Conservation (phyloP, 2,113 vertebrate species). For the Petaurus breviceps region DNA sequence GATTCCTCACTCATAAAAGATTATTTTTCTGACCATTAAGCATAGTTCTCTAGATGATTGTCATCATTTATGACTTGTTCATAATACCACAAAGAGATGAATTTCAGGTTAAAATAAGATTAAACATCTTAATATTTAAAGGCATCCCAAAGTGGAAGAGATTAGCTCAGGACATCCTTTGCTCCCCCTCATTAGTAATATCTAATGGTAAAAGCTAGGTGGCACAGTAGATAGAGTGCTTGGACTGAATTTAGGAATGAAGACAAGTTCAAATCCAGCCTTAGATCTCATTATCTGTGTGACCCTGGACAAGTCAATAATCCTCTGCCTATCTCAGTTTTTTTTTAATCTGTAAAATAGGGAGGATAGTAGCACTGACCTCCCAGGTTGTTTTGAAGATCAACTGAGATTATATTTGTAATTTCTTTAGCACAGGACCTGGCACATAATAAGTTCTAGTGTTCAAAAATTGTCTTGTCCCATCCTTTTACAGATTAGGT, state of each 20-base stretch:
- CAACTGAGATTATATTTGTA: not conserved
- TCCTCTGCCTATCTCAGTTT: not conserved
- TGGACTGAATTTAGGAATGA: not conserved
- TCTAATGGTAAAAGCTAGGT: not conserved
- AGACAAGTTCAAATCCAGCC: not conserved
- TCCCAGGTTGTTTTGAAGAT: not conserved
- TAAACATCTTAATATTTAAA: not conserved
- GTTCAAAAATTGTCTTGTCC: not conserved
- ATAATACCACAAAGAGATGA: not conserved
- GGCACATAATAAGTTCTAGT: not conserved
- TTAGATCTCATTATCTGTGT: not conserved
- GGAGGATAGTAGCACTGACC: not conserved
- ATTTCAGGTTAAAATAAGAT: not conserved
- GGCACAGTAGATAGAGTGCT: not conserved
- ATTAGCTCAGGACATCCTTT: not conserved
- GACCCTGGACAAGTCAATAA: not conserved
- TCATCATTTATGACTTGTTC: not conserved
- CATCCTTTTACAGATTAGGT: not conserved
- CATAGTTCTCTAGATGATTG: not conserved
- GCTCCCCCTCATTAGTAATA: not conserved
- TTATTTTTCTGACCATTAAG: not conserved
- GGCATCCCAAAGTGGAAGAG: not conserved
- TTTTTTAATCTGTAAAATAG: not conserved
- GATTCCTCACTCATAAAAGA: not conserved
- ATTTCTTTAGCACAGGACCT: constrained; percentile 27